phyloP scores from a whole-genome alignment of 2,113 vertebrate genomes.

The Paraplagusia blochii region DNA sequence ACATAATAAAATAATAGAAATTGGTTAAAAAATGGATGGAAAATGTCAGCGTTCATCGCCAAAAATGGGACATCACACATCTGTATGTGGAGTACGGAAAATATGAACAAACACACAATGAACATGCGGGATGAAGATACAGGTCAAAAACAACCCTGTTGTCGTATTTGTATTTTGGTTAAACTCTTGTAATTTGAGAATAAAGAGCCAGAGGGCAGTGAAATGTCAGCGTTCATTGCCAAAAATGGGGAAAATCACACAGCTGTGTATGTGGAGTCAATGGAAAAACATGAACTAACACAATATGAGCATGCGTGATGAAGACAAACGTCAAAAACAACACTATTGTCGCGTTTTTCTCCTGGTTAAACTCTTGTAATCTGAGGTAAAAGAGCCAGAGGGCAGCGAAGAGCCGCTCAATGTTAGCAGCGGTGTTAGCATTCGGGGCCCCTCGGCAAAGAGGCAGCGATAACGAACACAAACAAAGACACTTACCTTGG shows the following conservation, averaged over 20 bases:
- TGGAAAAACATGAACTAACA: constrained; percentile 23
- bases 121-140: background rate
- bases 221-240: background rate
- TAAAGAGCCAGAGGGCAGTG: constrained; percentile 10
- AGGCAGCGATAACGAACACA: constrained; percentile 10
- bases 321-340: no score
- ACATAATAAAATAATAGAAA: no score
- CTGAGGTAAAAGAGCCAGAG: background rate
- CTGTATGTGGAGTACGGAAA: constrained; percentile 17
- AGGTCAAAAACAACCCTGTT: no score
- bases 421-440: constrained; percentile 55
- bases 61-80: constrained; percentile 1
- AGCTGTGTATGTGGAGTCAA: constrained; percentile 21
- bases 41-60: background rate
- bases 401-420: background rate
- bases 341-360: no score
- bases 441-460: constrained; percentile 18
- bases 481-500: constrained; percentile 56
- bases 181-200: no score
- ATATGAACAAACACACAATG: constrained; percentile 17
- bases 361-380: no score
- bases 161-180: no score
- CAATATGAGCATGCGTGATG: background rate
- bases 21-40: no score
- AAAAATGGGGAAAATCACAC: background rate